Conservation (phyloP, 2,113 vertebrate genomes). For the Lagopus leucura region DNA sequence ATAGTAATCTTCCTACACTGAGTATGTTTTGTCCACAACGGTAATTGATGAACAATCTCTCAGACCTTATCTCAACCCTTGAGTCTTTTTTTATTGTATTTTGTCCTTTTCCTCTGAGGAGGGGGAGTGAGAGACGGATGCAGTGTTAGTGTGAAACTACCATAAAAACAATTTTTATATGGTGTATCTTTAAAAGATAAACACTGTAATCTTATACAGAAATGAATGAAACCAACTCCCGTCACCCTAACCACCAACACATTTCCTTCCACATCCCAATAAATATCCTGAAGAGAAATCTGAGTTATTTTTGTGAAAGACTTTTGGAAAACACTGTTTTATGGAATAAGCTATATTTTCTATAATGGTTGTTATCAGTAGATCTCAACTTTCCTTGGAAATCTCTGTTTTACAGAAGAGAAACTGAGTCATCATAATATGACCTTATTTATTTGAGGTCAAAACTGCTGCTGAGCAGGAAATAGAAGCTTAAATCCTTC, state of each 20-base stretch:
- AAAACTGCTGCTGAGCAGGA: background rate
- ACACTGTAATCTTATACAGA: background rate
- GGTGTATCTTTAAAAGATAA: background rate
- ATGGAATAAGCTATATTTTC: accelerated
- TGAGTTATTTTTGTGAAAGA: accelerated
- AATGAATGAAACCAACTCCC: background rate
- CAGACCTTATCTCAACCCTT: background rate
- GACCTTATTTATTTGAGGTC: background rate
- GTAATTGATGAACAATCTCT: background rate
- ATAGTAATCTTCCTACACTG: background rate
- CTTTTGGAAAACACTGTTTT: background rate
- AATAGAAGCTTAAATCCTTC: background rate
- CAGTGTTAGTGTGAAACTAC: background rate
- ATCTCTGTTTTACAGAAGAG: background rate
- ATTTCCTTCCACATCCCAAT: accelerated
- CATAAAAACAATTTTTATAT: background rate
- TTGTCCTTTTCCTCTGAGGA: background rate
- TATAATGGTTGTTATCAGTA: background rate
- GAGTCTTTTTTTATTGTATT: background rate
- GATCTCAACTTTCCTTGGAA: background rate
- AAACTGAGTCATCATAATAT: background rate
- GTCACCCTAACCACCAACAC: background rate
- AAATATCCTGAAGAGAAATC: background rate
- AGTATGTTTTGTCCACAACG: background rate
- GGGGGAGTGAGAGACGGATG: background rate